A percentile compares a stretch with the other conserved stretches of the same genome.
These are phyloP conservation scores for Carcharodon carcharias DNA, from an alignment of 2,797 vertebrate species.

Conservation along the genomic window DNA sequence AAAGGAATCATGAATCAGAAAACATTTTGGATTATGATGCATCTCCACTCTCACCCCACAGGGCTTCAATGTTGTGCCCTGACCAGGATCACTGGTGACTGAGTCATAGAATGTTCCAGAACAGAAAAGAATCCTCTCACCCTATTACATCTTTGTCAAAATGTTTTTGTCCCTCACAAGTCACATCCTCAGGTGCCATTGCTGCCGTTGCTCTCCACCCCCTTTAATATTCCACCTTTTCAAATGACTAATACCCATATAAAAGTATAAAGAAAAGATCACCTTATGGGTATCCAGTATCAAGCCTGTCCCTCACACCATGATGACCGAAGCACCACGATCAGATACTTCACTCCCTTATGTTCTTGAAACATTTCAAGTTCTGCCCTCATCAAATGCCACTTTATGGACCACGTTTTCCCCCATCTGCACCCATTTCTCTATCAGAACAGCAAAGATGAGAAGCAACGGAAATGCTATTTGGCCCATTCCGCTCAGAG, in stretches of 20 bases:
- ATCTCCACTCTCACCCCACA: neutral
- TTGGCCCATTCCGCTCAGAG: neutral
- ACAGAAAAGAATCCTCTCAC: neutral
- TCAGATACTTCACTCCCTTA: neutral
- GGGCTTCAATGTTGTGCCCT: neutral
- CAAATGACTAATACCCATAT: neutral
- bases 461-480: neutral
- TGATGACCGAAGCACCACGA: neutral
- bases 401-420: neutral
- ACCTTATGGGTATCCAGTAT: too few relatives aligned
- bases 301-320: neutral
- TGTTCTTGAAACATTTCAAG: neutral
- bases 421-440: neutral
- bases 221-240: neutral
- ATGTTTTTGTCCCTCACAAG: neutral
- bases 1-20: neutral
- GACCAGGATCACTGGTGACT: neutral
- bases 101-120: neutral
- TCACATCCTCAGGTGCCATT: neutral
- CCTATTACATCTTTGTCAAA: neutral
- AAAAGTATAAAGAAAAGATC: neutral
- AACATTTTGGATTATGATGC: neutral
- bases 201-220: neutral
- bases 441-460: neutral
- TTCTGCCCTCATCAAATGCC: neutral